Evolutionary conservation across 2,888 invertebrate genomes (phyloP).

Genomic region (Dryobota labecula): DNA sequence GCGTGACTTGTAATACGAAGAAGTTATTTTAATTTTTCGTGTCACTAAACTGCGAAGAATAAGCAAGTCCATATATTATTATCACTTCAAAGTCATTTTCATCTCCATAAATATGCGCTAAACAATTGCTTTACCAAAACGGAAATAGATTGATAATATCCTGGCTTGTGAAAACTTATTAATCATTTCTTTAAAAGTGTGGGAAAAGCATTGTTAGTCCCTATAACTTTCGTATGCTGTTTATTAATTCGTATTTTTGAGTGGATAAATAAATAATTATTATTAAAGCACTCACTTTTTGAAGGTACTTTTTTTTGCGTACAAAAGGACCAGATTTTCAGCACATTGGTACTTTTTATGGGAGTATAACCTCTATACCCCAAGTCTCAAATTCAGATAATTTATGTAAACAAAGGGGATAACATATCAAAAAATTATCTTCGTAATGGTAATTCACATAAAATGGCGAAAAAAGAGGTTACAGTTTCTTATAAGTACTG

Average conservation of each 20-base stretch:
- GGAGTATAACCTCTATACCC: background rate
- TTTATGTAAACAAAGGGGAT: too few relatives aligned
- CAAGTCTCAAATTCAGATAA: too few relatives aligned
- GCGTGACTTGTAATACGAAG: constrained; percentile 43
- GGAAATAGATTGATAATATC: background rate
- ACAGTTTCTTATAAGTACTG: too few relatives aligned
- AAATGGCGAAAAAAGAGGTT: too few relatives aligned
- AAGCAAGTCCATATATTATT: background rate
- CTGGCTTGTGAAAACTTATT: background rate
- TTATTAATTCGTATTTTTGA: background rate
- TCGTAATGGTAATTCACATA: too few relatives aligned
- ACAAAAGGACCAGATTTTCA: background rate
- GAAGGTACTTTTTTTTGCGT: too few relatives aligned
- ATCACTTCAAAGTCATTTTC: background rate
- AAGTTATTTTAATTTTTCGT: constrained; percentile 18
- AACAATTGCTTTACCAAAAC: background rate
- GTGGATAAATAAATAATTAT: background rate
- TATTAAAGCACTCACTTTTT: background rate
- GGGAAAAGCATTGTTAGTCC: background rate
- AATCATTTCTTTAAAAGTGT: background rate
- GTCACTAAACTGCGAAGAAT: background rate
- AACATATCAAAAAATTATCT: too few relatives aligned
- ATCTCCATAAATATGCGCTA: background rate
- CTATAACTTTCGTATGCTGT: too few relatives aligned
- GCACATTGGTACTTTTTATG: too few relatives aligned